A percentile compares a stretch with the other conserved stretches of the same genome.
Conservation (phyloP, 2,797 vertebrate species). For the Micropoecilia bifurca region DNA sequence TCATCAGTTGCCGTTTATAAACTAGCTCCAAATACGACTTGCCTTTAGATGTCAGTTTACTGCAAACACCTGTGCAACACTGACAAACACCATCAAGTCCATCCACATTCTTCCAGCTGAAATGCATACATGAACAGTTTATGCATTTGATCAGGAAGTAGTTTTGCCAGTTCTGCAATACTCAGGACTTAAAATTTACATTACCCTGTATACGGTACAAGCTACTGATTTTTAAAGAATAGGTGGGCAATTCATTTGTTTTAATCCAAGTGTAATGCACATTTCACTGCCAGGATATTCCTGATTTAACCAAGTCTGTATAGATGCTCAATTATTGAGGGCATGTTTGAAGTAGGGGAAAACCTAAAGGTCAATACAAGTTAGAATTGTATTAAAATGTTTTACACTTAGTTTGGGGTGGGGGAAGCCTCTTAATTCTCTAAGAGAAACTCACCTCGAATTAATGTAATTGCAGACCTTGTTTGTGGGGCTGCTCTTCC, state of each 20-base stretch:
- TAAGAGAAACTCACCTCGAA: slow-evolving; percentile 41
- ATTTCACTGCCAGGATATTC: background rate
- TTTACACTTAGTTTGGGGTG: too few relatives aligned
- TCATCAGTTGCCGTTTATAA: background rate
- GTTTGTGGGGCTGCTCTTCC: slow-evolving; percentile 23
- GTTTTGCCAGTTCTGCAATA: too few relatives aligned
- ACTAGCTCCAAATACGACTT: background rate
- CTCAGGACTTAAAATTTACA: background rate
- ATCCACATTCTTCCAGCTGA: slow-evolving; percentile 61
- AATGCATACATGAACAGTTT: background rate
- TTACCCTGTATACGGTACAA: background rate
- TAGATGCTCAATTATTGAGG: background rate
- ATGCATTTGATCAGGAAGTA: background rate
- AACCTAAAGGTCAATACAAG: too few relatives aligned
- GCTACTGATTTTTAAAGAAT: background rate
- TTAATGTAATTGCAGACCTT: slow-evolving; percentile 58
- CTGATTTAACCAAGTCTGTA: background rate
- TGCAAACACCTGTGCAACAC: slow-evolving; percentile 55
- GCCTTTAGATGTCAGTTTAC: background rate
- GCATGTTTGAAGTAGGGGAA: too few relatives aligned
- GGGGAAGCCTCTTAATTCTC: background rate
- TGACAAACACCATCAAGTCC: slow-evolving; percentile 38
- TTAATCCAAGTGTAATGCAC: background rate
- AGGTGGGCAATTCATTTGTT: background rate
- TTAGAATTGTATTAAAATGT: too few relatives aligned